Conservation (phyloP, 1,140 invertebrate genomes). For the Brachionus sp. region DNA sequence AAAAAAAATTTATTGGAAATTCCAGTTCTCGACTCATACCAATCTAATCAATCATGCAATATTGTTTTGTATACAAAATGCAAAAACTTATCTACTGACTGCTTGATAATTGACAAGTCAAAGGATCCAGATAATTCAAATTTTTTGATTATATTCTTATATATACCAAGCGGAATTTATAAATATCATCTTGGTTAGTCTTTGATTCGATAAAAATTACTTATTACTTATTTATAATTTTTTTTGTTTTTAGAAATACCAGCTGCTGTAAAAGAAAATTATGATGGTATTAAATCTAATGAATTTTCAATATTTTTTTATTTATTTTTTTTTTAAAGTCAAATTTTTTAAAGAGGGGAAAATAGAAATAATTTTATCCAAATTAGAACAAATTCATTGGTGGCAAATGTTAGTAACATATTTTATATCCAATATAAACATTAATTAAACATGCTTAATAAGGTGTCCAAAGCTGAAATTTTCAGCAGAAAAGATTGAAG, state of each 20-base stretch:
- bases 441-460: background rate
- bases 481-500: conserved; percentile 13
- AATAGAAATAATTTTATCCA: conserved; percentile 16
- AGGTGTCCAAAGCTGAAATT: conserved; percentile 46
- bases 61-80: conserved; percentile 46
- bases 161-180: background rate
- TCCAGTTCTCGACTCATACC: conserved; percentile 35
- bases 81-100: background rate
- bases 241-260: conserved; percentile 24
- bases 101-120: conserved; percentile 39
- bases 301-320: background rate
- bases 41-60: conserved; percentile 36
- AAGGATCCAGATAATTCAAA: background rate
- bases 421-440: background rate
- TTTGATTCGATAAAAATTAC: background rate
- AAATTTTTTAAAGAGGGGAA: conserved; percentile 44
- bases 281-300: background rate
- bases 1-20: conserved; percentile 5
- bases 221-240: background rate
- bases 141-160: background rate
- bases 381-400: conserved; percentile 40
- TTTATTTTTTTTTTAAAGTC: conserved; percentile 16
- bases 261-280: conserved; percentile 3
- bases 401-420: conserved; percentile 33
- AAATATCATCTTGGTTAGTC: conserved; percentile 14